Evolutionary conservation across 2,888 invertebrate genomes (phyloP), one percentile per base, ranked within the genome.

Genomic region (Yponomeuta plumbellus): DNA sequence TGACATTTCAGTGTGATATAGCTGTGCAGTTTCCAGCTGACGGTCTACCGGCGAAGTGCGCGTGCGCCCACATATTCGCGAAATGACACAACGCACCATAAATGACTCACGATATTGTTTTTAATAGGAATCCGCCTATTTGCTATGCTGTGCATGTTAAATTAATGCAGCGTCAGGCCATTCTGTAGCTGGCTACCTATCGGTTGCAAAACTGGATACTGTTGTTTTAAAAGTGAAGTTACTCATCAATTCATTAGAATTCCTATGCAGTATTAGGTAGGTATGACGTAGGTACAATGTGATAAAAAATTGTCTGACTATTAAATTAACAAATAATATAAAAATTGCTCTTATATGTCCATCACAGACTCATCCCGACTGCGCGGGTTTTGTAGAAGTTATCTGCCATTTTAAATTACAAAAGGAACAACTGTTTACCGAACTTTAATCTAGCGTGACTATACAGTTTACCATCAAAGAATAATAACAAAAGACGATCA

Each of bases 41-140:
- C 17, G 44, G 44, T 52, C 44, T 52, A 52, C 44, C 17, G 17
- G 17, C 17, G 44, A 13, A 52, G 17, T 17, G 44, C 44, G 44
- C 17, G 70, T 71, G 65, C 71, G 68, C 80, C 76, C 74, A 77
- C 76, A 71, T 71, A 69, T 69, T 70, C 61, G 61, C 10, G 40
- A 62, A 62, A 62, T 39, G 34, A 39, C 39, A 34, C 62, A 34
- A 39, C 26, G 26, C 34, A 11, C 20, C 21, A 62, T 39, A 61
- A 61, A 61, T 61, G 61, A 61, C 61, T 61, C 61, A 11, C 44
- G 17, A 52, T 52, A 52, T 52, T 52, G 44, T 52, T 52, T 52
- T 52, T 52, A 52, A 52, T 52, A 52, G 13, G 44, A 52, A 20
- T 62, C 26, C 26, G 26, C 20, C 62, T 62, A 34, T 62, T 62